Evolutionary conservation across 1,140 invertebrate species (phyloP).

Genomic region (Proales similis): DNA sequence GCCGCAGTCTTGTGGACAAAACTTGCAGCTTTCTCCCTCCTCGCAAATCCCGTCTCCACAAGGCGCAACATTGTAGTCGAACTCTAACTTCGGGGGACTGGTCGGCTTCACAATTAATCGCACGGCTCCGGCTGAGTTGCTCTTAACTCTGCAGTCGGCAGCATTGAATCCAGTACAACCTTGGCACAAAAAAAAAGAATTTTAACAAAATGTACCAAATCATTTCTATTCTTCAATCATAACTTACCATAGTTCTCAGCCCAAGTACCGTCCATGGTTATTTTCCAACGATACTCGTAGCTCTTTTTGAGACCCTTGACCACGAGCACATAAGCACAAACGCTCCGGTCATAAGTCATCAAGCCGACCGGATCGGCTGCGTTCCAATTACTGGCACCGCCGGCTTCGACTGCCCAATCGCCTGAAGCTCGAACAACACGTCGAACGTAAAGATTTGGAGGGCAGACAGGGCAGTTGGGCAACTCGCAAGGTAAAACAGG

Average conservation of each 20-base stretch:
- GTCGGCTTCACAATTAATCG: slow-evolving; percentile 13
- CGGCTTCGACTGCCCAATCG: slow-evolving; percentile 27
- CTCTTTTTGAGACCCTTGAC: slow-evolving; percentile 23
- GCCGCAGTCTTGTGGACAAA: slow-evolving; percentile 33
- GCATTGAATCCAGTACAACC: slow-evolving; percentile 18
- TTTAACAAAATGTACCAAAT: neutral
- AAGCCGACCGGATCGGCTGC: slow-evolving; percentile 22
- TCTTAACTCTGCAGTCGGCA: slow-evolving; percentile 24
- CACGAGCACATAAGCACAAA: slow-evolving; percentile 20
- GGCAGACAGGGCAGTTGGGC: slow-evolving; percentile 18
- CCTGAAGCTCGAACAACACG: slow-evolving; percentile 28
- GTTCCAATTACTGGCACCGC: slow-evolving; percentile 6
- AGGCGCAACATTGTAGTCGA: slow-evolving; percentile 3
- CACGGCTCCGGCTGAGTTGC: slow-evolving; percentile 21
- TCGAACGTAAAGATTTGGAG: slow-evolving; percentile 3
- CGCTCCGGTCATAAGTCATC: slow-evolving; percentile 27
- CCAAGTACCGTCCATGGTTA: slow-evolving; percentile 27
- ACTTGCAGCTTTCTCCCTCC: slow-evolving; percentile 27
- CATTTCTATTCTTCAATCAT: neutral
- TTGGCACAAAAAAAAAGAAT: neutral
- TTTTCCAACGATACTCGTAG: slow-evolving; percentile 35
- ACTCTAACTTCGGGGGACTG: slow-evolving; percentile 17
- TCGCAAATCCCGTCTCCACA: slow-evolving; percentile 34
- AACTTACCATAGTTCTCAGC: slow-evolving; percentile 19
- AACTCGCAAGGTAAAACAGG: slow-evolving; percentile 10